phyloP scores from a whole-genome alignment of 2,113 vertebrate genomes.

The Ia io region DNA sequence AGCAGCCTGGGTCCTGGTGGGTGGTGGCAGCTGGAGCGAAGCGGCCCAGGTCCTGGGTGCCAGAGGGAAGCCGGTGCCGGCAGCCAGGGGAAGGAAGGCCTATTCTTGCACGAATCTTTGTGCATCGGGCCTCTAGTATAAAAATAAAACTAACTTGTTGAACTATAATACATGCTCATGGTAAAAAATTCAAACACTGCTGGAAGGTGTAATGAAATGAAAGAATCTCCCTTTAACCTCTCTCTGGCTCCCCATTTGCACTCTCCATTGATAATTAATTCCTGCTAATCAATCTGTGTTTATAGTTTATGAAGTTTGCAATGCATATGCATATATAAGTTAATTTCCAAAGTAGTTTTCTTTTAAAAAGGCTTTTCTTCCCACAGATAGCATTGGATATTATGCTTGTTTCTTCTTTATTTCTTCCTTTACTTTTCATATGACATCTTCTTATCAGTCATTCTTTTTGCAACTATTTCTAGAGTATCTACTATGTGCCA shows the following conservation, averaged over 20 bases:
- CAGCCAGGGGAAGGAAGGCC: no score
- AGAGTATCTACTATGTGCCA: background rate
- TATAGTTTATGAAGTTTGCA: background rate
- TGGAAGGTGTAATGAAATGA: background rate
- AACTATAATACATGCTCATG: background rate
- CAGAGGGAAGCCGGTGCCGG: no score
- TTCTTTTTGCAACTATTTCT: background rate
- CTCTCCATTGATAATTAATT: background rate
- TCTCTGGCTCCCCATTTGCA: background rate
- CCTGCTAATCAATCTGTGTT: background rate
- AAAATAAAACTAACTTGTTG: background rate
- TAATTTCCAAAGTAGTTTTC: background rate
- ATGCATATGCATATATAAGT: background rate
- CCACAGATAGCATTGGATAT: background rate
- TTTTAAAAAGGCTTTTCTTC: background rate
- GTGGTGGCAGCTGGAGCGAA: no score
- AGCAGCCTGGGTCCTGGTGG: no score
- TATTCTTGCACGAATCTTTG: no score
- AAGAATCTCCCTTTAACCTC: background rate
- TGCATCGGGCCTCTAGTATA: background rate
- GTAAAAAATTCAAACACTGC: background rate
- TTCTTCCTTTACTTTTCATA: background rate
- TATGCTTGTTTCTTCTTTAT: background rate
- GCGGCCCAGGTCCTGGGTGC: no score
- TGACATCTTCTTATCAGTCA: background rate